Conservation (phyloP, 2,113 vertebrate genomes). For the Centropristis striata region DNA sequence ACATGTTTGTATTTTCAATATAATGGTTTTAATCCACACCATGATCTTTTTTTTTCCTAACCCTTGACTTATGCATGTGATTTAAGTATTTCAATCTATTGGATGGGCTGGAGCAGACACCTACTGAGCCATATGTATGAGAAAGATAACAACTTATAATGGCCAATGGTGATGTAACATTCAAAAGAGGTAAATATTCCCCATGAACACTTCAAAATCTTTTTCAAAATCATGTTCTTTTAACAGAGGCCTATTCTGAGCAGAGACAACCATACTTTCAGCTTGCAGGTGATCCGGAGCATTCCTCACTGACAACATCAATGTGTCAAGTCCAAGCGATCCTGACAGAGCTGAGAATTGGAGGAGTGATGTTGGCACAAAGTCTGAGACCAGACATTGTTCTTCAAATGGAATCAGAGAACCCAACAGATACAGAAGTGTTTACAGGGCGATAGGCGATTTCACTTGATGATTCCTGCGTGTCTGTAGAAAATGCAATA, state of each 20-base stretch:
- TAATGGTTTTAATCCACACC: no score
- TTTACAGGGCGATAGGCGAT: constrained; percentile 64
- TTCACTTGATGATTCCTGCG: constrained; percentile 59
- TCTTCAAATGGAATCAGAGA: constrained; percentile 71
- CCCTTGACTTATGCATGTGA: no score
- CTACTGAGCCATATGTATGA: no score
- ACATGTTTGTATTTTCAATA: no score
- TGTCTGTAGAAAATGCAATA: constrained; percentile 73
- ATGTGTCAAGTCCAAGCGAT: constrained; percentile 53
- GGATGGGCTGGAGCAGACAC: no score
- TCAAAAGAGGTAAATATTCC: neutral
- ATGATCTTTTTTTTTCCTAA: no score
- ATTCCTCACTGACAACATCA: constrained; percentile 52
- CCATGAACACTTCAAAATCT: neutral
- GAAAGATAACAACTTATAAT: no score
- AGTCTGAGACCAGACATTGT: constrained; percentile 59
- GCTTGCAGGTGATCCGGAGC: constrained; percentile 41
- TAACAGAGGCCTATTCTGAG: neutral
- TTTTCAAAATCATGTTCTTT: constrained; percentile 14
- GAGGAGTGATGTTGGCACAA: constrained; percentile 56
- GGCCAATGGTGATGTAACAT: no score
- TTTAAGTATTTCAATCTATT: no score
- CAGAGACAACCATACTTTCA: constrained; percentile 30
- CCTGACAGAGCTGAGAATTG: constrained; percentile 71
- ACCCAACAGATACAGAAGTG: constrained; percentile 62